These are phyloP conservation scores for Phoeniculus purpureus DNA, from an alignment of 2,797 vertebrate species.

Conservation along the genomic window DNA sequence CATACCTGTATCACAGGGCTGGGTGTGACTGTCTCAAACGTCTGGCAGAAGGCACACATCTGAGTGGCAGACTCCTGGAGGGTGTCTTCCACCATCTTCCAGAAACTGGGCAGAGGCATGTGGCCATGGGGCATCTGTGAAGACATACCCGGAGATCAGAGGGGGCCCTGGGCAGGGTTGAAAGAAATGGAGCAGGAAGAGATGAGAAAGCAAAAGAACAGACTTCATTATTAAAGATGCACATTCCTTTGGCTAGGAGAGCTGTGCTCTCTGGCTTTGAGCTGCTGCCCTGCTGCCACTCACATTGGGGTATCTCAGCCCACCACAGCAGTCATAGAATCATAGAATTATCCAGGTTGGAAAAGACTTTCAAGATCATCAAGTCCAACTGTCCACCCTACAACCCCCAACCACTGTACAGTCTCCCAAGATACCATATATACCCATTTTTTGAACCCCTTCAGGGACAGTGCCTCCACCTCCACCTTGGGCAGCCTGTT, in stretches of 20 bases:
- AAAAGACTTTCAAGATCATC: too few relatives aligned
- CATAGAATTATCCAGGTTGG: too few relatives aligned
- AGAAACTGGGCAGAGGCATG: slow-evolving; percentile 81
- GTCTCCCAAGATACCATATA: too few relatives aligned
- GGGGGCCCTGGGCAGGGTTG: not conserved
- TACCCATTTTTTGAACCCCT: too few relatives aligned
- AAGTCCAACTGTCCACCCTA: too few relatives aligned
- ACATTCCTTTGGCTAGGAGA: not conserved
- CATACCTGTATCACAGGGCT: slow-evolving; percentile 82
- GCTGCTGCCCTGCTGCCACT: not conserved
- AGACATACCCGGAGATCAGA: slow-evolving; percentile 20
- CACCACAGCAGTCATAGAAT: not conserved
- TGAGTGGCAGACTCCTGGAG: slow-evolving; percentile 77
- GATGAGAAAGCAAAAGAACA: not conserved
- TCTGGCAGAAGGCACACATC: slow-evolving; percentile 79
- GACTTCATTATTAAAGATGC: not conserved
- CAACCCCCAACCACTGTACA: too few relatives aligned
- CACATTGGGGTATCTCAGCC: not conserved
- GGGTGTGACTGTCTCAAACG: slow-evolving; percentile 80
- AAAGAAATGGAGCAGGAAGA: not conserved
- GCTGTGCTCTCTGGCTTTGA: not conserved
- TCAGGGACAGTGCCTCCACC: too few relatives aligned
- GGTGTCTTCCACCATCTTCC: slow-evolving; percentile 82
- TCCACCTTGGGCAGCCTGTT: too few relatives aligned
- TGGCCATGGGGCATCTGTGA: slow-evolving; percentile 86